Evolutionary conservation across 1,140 invertebrate species (phyloP).

Genomic region (honey bee (Apis mellifera)): Amel_HAv3.1 CM009935.2:7251501-7252000

Average conservation of each 20-base stretch:
- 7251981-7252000: no score
- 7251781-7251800: no score
- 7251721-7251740: constrained; percentile 13
- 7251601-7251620: constrained; percentile 3
- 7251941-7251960: no score
- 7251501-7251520: background rate
- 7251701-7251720: constrained; percentile 36
- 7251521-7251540: background rate
- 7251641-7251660: constrained; percentile 21
- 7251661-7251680: constrained; percentile 53
- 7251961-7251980: no score
- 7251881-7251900: background rate
- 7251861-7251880: background rate
- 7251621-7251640: constrained; percentile 22
- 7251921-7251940: no score
- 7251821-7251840: constrained; percentile 39
- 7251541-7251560: background rate
- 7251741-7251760: constrained; percentile 33
- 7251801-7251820: constrained; percentile 16
- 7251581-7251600: background rate
- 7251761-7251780: background rate
- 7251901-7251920: no score
- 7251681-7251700: constrained; percentile 46
- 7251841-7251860: background rate
- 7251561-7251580: constrained; percentile 5